Percentiles rank a stretch among this genome's conserved stretches.
These are phyloP conservation scores for Myotis brandtii DNA, from an alignment of 2,113 vertebrate species.

Conservation along the genomic window DNA sequence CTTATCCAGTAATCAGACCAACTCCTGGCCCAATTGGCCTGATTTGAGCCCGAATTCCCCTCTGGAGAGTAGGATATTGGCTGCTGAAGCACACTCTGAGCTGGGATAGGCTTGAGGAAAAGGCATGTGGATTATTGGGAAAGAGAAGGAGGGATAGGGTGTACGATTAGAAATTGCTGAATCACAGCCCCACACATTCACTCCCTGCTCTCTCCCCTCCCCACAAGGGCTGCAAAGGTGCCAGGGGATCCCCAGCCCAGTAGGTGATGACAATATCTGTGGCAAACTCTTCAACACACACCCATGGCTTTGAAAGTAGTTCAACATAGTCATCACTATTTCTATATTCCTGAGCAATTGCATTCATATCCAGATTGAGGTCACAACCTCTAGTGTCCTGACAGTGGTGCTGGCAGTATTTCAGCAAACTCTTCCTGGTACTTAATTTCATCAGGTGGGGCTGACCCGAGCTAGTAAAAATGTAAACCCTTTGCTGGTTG, in stretches of 20 bases:
- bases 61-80: background rate
- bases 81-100: background rate
- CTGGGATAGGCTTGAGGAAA: background rate
- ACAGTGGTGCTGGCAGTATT: background rate
- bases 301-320: background rate
- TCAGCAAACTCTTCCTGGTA: slow-evolving; percentile 20
- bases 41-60: background rate
- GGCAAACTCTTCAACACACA: background rate
- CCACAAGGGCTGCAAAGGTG: background rate
- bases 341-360: background rate
- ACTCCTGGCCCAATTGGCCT: background rate
- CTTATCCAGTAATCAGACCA: background rate
- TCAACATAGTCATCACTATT: background rate
- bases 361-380: background rate
- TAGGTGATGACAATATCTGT: background rate
- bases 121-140: background rate
- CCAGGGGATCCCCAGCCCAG: background rate
- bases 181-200: background rate
- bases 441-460: slow-evolving; percentile 26
- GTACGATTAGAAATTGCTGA: background rate
- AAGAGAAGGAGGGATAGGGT: background rate
- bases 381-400: background rate
- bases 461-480: slow-evolving; percentile 51
- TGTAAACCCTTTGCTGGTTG: slow-evolving; percentile 64
- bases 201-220: background rate